Evolutionary conservation across 2,797 vertebrate species (phyloP), one percentile per base, ranked within the genome.

Genomic region (Arnoldichthys spilopterus): DNA sequence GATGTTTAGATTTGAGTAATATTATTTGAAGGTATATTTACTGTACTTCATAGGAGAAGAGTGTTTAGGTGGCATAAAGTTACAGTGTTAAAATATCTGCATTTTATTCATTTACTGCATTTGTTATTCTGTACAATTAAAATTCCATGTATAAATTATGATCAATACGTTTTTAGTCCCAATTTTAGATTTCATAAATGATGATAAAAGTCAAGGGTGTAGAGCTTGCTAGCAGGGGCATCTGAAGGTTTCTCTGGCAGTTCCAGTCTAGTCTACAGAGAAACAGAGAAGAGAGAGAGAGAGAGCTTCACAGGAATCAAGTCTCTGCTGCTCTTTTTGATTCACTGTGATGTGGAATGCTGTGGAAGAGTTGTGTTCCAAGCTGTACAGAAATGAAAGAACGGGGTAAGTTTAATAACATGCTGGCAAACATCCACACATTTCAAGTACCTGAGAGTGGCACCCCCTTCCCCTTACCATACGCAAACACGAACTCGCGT

Each of bases 381-480:
- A 73, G 32, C 16, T 37, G 69, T 37, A 32, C 61, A 24, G 28
- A 79, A 77, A 77, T 71, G 4, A 79, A 66, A 64, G 26, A 4
- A 16, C 53, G 40, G 15, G 58, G 22, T 54, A 18, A 32, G 53
- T 78, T 76, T 75, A 81, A 84, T 72, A 72, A 61, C 34, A 71
- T 13, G 18, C 24, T 84, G 73, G 76, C 73, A 81, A 79, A 43
- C 68, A 32, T 70, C 66, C 75, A 67, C 24, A 62, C 68, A 63
- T 76, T 47, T 72, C 70, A 77, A 30, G 64, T 59, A 82, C 67
- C 69, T 75, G 68, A 71, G 68, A 64, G 59, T 24, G 32, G 40
- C 2, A 74, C 20, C 61, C 12, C 47, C 66, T 40, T 61, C 62
- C 40, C 45, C 47, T 24, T 28, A 34, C 28, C 63, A 82, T 72